phyloP scores from a whole-genome alignment of 2,113 vertebrate species.

The Nothoprocta perdicaria region DNA sequence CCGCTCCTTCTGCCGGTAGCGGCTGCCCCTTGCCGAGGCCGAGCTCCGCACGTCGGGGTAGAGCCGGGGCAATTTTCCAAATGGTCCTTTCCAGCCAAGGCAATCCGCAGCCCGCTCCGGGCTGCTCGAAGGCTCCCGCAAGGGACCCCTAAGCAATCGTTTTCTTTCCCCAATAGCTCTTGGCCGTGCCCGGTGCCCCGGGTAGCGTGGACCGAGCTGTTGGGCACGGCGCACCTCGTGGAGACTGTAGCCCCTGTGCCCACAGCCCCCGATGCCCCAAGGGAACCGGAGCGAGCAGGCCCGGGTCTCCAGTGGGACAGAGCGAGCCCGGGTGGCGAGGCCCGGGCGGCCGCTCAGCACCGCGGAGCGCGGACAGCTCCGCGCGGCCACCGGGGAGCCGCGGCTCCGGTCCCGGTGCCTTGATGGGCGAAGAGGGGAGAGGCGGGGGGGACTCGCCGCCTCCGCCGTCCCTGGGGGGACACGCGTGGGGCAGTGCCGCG shows the following conservation, averaged over 20 bases:
- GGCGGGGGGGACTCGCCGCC: not conserved
- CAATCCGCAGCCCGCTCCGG: no score
- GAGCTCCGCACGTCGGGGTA: not conserved
- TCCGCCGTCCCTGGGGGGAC: constrained; percentile 52
- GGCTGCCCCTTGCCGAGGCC: not conserved
- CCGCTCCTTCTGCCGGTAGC: not conserved
- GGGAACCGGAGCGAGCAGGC: not conserved
- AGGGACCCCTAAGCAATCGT: no score
- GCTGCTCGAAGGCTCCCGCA: no score
- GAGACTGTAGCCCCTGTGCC: no score
- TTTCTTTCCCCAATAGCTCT: no score
- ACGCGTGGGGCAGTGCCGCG: constrained; percentile 30
- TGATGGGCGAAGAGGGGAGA: not conserved
- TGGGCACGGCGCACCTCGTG: no score
- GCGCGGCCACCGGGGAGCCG: not conserved
- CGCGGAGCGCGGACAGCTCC: constrained; percentile 21
- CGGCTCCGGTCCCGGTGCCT: not conserved
- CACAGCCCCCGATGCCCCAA: no score
- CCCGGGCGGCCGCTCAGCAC: not conserved
- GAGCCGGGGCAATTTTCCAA: not conserved
- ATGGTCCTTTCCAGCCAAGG: not conserved
- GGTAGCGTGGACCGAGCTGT: no score
- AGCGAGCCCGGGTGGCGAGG: not conserved
- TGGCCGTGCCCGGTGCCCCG: no score
- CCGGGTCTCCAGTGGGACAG: not conserved